Conservation (phyloP, 2,113 vertebrate genomes). For the Microcebus griseorufus region DNA sequence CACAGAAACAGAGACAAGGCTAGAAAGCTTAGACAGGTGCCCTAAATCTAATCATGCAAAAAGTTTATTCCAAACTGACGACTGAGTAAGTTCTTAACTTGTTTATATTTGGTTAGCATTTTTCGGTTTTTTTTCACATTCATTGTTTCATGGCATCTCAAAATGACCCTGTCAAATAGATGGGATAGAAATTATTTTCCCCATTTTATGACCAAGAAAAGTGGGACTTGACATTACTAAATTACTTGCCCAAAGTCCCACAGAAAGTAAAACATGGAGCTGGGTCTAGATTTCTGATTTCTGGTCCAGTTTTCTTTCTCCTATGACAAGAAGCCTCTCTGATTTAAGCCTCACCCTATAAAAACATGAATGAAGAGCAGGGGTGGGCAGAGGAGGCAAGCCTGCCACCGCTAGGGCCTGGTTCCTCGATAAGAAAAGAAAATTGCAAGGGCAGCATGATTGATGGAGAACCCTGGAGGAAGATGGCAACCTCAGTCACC, state of each 20-base stretch:
- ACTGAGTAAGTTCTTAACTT: not conserved
- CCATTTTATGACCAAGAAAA: not conserved
- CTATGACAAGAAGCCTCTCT: not conserved
- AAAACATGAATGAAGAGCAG: not conserved
- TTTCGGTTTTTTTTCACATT: not conserved
- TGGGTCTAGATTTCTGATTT: not conserved
- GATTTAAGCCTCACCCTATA: not conserved
- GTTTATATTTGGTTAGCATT: not conserved
- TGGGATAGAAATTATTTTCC: not conserved
- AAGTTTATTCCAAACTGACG: not conserved
- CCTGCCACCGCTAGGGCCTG: too few species aligned
- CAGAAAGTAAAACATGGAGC: not conserved
- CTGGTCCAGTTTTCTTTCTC: not conserved
- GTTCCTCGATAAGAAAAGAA: not conserved
- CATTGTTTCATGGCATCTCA: not conserved
- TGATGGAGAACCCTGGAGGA: not conserved
- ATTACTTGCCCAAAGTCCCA: not conserved
- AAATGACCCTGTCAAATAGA: not conserved
- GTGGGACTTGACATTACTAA: not conserved
- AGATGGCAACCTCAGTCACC: not conserved
- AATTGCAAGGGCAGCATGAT: not conserved
- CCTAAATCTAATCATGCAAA: not conserved
- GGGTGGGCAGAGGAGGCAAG: not conserved
- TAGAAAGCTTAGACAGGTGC: not conserved
- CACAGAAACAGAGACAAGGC: not conserved